Evolutionary conservation across 1,140 invertebrate species (phyloP).

Genomic region (Lutraria rhynchaena): DNA sequence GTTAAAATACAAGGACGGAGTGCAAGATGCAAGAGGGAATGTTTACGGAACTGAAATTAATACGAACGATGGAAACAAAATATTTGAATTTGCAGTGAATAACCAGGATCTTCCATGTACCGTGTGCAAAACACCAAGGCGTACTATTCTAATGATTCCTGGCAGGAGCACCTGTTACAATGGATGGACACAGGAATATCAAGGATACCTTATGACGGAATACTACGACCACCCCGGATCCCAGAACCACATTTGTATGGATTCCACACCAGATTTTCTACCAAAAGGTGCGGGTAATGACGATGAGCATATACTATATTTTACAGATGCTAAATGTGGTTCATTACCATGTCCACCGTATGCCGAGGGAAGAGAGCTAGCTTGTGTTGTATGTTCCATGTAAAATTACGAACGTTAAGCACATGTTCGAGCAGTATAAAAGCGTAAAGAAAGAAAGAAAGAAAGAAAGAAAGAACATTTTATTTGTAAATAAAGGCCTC

Average conservation of each 20-base stretch:
- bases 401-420: neutral
- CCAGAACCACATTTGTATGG: constrained; percentile 60
- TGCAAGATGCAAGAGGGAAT: neutral
- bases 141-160: constrained; percentile 49
- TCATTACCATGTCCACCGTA: constrained; percentile 64
- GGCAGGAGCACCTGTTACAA: constrained; percentile 44
- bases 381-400: constrained; percentile 66
- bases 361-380: constrained; percentile 44
- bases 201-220: constrained; percentile 56
- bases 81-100: neutral
- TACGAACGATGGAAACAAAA: neutral
- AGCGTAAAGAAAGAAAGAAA: too few species aligned
- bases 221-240: constrained; percentile 2
- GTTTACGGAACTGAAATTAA: constrained; percentile 15
- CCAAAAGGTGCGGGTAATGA: constrained; percentile 18
- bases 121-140: constrained; percentile 40
- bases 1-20: constrained; percentile 24
- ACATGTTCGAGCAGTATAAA: too few species aligned
- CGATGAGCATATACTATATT: constrained; percentile 58
- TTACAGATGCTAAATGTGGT: constrained; percentile 48
- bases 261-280: constrained; percentile 43
- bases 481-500: too few species aligned
- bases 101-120: constrained; percentile 40
- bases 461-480: too few species aligned
- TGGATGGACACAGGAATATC: constrained; percentile 57